These are phyloP conservation scores for Tachuris rubrigastra DNA, from an alignment of 2,113 vertebrate genomes.

Conservation along the genomic window DNA sequence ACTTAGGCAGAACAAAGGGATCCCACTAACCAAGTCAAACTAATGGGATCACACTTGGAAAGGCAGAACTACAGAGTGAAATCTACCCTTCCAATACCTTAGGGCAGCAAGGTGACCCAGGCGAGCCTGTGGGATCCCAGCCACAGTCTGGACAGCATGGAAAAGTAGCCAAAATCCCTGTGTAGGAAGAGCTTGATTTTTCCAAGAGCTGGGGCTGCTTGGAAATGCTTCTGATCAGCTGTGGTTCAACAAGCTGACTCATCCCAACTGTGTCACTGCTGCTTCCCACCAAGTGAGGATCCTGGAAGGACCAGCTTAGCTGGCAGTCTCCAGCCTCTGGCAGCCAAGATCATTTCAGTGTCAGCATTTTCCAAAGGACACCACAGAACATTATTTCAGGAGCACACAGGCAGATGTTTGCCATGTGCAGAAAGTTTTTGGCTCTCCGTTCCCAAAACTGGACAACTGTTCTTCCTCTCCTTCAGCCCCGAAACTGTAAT, in stretches of 20 bases:
- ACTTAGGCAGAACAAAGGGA: background rate
- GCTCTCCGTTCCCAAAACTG: background rate
- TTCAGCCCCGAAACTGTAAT: background rate
- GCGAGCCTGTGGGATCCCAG: background rate
- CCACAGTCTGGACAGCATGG: background rate
- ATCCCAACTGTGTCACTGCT: background rate
- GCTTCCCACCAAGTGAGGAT: background rate
- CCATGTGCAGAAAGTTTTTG: background rate
- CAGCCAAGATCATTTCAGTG: background rate
- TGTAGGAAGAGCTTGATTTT: background rate
- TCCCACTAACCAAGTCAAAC: background rate
- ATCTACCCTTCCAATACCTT: background rate
- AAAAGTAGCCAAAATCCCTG: background rate
- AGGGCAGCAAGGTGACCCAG: background rate
- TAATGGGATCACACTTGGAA: background rate
- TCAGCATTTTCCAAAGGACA: background rate
- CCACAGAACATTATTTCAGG: background rate
- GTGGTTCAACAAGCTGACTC: background rate
- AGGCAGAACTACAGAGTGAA: background rate
- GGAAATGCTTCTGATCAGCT: background rate
- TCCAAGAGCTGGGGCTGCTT: background rate
- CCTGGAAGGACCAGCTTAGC: background rate
- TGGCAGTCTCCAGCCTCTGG: background rate
- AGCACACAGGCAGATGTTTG: background rate
- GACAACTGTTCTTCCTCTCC: background rate